Evolutionary conservation across 2,797 vertebrate species (phyloP), one percentile per base, ranked within the genome.

Genomic region (Thalassophryne amazonica): DNA sequence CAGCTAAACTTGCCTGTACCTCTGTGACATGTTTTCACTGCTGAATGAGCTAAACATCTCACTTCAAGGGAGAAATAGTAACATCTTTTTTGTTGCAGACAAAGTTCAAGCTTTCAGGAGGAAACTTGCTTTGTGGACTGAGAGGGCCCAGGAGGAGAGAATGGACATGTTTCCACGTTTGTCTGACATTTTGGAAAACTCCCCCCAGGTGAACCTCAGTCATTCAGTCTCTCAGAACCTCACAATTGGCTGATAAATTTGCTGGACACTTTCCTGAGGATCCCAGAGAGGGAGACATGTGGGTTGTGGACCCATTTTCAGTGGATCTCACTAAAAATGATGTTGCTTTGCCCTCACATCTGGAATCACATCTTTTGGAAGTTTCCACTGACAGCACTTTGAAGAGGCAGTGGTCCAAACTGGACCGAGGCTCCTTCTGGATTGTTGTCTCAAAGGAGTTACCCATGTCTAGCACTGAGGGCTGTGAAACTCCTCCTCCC

Each of bases 11-110:
- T 11, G 20, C 35, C 10, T 18, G n/a, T n/a, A 24, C 23, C 18
- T 25, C 25, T 46, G 24, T 46, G 33, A 40, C 22, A 53, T 53
- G 18, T 53, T 46, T 28, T 38, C 27, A 22, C 27, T 20, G 4
- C 28, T 47, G 10, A 46, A 39, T 11, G 33, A 43, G 8, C 32
- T 60, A 33, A 47, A 61, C 35, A 28, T 24, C 24, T 30, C 37
- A 24, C 30, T 53, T 21, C 27, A 33, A 47, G 32, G 30, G 2
- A 39, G 35, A n/a, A n/a, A n/a, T n/a, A n/a, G n/a, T n/a, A n/a
- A n/a, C n/a, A n/a, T n/a, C n/a, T n/a, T n/a, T n/a, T n/a, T n/a
- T n/a, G n/a, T n/a, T n/a, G n/a, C 28, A 15, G 58, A 52, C 22
- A 40, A 54, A 40, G 29, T 61, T 24, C 7, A 47, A 27, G 40